Conservation (phyloP, 1,140 invertebrate species). For the Drosophila santomea region DNA sequence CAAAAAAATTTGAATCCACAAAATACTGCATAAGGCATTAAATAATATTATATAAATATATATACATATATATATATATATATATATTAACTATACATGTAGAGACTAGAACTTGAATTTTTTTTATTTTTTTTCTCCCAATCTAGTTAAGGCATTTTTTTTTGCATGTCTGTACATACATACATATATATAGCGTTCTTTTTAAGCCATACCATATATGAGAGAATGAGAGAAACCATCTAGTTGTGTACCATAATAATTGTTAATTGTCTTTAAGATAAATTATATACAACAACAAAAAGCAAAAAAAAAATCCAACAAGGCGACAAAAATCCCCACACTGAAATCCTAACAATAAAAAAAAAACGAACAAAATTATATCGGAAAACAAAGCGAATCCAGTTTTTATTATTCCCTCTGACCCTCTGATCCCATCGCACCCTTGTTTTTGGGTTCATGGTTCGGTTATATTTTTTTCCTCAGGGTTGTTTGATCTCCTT, state of each 20-base stretch:
- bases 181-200: conserved; percentile 12
- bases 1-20: conserved; percentile 21
- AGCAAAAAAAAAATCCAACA: conserved; percentile 21
- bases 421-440: background rate
- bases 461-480: background rate
- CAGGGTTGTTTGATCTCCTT: conserved; percentile 7
- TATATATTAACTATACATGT: conserved; percentile 34
- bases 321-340: conserved; percentile 44
- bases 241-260: conserved; percentile 68
- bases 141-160: conserved; percentile 58
- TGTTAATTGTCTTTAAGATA: conserved; percentile 81
- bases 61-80: background rate
- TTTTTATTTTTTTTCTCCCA: conserved; percentile 54
- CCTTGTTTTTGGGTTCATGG: background rate
- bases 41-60: conserved; percentile 26
- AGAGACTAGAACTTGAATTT: conserved; percentile 36
- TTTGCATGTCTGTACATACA: conserved; percentile 73
- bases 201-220: conserved; percentile 41
- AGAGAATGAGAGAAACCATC: conserved; percentile 28
- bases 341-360: conserved; percentile 50
- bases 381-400: conserved; percentile 42
- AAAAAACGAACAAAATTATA: conserved; percentile 48
- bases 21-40: conserved; percentile 12
- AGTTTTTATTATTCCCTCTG: conserved; percentile 16
- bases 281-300: conserved; percentile 65